phyloP scores from a whole-genome alignment of 1,140 invertebrate genomes.

The Apis dorsata region DNA sequence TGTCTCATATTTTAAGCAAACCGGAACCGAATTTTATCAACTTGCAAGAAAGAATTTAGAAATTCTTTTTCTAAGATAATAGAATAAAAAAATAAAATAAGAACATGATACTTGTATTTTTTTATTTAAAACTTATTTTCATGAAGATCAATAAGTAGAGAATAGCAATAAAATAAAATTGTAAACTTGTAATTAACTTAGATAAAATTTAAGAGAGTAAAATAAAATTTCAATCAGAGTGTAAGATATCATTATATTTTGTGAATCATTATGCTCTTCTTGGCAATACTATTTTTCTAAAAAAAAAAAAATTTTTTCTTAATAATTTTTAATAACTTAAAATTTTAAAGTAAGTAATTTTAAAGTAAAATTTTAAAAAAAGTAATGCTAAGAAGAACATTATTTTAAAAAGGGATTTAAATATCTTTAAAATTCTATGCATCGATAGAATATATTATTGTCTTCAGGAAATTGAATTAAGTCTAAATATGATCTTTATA shows the following conservation, averaged over 20 bases:
- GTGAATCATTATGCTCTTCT: background rate
- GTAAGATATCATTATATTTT: background rate
- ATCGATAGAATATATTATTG: conserved; percentile 27
- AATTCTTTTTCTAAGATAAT: too few relatives aligned
- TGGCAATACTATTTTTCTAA: background rate
- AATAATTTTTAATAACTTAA: background rate
- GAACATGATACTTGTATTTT: too few relatives aligned
- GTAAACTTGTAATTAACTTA: too few relatives aligned
- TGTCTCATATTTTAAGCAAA: too few relatives aligned
- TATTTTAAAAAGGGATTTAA: background rate
- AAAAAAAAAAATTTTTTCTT: background rate
- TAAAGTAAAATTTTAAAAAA: background rate
- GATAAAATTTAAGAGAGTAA: too few relatives aligned
- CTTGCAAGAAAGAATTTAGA: too few relatives aligned
- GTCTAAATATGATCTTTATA: conserved; percentile 24
- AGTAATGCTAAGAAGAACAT: conserved; percentile 5
- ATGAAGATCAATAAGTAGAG: too few relatives aligned
- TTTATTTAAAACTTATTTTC: too few relatives aligned
- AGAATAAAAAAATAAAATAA: too few relatives aligned
- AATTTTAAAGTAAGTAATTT: background rate
- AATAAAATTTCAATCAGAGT: too few relatives aligned
- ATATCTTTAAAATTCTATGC: conserved; percentile 15
- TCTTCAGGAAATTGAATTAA: conserved; percentile 20
- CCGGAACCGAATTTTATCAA: too few relatives aligned
- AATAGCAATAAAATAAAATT: too few relatives aligned